Percentiles rank a stretch among this genome's conserved stretches.
These are phyloP conservation scores for Laodelphax striatellus DNA, from an alignment of 1,140 invertebrate species.

Conservation along the genomic window DNA sequence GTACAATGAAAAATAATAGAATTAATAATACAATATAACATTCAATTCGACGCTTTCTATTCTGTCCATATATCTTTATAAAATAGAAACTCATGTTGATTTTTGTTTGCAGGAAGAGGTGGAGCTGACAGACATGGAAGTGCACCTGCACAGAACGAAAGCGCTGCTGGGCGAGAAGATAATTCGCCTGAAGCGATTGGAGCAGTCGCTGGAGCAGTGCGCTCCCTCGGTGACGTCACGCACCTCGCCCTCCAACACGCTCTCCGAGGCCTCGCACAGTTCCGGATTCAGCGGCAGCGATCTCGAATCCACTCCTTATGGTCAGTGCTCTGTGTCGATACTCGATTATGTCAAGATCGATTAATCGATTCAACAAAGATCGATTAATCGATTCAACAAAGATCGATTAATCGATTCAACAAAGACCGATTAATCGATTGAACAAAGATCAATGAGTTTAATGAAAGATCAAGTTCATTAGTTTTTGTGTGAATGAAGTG, in stretches of 20 bases:
- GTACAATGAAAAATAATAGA: too few species aligned
- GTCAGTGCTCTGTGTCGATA: neutral
- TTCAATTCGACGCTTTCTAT: too few species aligned
- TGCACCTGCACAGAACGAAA: slow-evolving; percentile 60
- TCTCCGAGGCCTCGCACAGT: neutral
- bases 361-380: too few species aligned
- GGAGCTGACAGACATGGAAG: slow-evolving; percentile 67
- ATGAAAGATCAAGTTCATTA: too few species aligned
- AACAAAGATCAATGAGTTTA: too few species aligned
- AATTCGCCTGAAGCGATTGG: slow-evolving; percentile 59
- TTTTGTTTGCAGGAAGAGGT: slow-evolving; percentile 45
- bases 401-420: too few species aligned
- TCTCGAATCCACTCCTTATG: slow-evolving; percentile 3
- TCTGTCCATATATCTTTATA: too few species aligned
- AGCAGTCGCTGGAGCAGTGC: slow-evolving; percentile 44
- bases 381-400: too few species aligned
- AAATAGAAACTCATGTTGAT: too few species aligned
- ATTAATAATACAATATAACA: too few species aligned
- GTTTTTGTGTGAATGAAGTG: too few species aligned
- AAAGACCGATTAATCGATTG: too few species aligned
- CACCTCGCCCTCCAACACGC: slow-evolving; percentile 27
- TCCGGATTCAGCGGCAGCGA: slow-evolving; percentile 38
- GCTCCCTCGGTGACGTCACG: slow-evolving; percentile 15
- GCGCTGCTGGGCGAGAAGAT: slow-evolving; percentile 67
- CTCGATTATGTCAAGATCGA: neutral